These are phyloP conservation scores for Bilobella aurantiaca DNA, from an alignment of 1,140 invertebrate genomes.

Conservation along the genomic window DNA sequence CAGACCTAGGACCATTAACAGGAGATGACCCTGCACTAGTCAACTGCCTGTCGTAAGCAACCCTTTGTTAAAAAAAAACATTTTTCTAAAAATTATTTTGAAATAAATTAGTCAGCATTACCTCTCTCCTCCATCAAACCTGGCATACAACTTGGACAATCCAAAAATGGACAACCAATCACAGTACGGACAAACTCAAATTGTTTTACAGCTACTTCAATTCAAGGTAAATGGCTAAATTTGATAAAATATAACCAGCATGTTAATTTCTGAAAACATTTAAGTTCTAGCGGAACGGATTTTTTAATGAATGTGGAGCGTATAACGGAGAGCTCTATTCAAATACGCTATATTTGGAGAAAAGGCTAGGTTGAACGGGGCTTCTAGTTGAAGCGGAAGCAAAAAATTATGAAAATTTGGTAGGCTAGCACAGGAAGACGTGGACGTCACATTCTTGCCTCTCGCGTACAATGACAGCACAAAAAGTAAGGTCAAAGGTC, in stretches of 20 bases:
- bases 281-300: background rate
- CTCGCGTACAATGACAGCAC: background rate
- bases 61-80: background rate
- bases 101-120: background rate
- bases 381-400: background rate
- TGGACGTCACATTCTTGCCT: background rate
- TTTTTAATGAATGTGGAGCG: background rate
- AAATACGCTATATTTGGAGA: background rate
- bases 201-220: background rate
- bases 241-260: background rate
- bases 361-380: background rate
- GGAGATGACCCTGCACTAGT: background rate
- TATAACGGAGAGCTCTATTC: background rate
- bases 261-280: background rate
- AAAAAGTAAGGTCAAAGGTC: too few species aligned
- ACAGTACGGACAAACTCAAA: background rate
- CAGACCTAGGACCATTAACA: background rate
- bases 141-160: background rate
- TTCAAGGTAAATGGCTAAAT: background rate
- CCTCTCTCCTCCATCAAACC: background rate
- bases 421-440: background rate
- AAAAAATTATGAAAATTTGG: background rate
- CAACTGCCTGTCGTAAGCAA: background rate
- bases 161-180: background rate
- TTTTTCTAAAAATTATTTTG: background rate